Base-by-base conservation (phyloP, 2,797 vertebrate species). In the Carapus acus region DNA sequence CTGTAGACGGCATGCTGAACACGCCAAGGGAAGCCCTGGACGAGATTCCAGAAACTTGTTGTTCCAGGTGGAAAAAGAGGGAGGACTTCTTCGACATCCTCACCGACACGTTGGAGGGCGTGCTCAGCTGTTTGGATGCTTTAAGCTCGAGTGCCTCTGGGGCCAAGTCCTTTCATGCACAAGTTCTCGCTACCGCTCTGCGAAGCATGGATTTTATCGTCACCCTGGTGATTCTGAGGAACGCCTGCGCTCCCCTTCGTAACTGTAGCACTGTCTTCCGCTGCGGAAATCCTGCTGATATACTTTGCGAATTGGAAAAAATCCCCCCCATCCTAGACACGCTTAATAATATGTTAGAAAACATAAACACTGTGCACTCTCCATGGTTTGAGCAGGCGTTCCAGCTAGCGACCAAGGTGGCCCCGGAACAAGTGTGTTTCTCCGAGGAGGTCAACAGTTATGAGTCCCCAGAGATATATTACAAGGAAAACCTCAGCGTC, bases 261-360 rank as follows among this genome's bases (percentile, higher is more conserved):
- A 94, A 94, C 1, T 97, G 95, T 18, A 96, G 96, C 53, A 97
- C 91, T 14, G 93, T 98, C 46, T 94, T 99, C 77, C 92, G 95
- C 41, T 90, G 89, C 36, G 94, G 95, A n/a, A 93, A 93, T 58
- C 94, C 94, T 0, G 92, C 93, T 0, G 94, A 98, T 55, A 91
- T 97, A 3, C 93, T 95, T 69, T 94, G 93, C 45, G 96, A 96
- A 42, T 89, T 91, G 58, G 91, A 94, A 73, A 98, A 93, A 74
- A 83, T 97, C 62, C 92, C 92, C 0, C 85, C 88, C 0, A 92
- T 96, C 46, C 77, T 95, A 12, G 92, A 95, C 74, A 87, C 90
- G 3, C 81, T 99, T 3, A 88, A 88, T 1, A 97, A 97, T 66
- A 92, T 92, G 77, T 85, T 94, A 80, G 90, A 93, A 67, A 97